These are phyloP conservation scores for Cyanoderma ruficeps DNA, from an alignment of 2,113 vertebrate species.

Conservation along the genomic window DNA sequence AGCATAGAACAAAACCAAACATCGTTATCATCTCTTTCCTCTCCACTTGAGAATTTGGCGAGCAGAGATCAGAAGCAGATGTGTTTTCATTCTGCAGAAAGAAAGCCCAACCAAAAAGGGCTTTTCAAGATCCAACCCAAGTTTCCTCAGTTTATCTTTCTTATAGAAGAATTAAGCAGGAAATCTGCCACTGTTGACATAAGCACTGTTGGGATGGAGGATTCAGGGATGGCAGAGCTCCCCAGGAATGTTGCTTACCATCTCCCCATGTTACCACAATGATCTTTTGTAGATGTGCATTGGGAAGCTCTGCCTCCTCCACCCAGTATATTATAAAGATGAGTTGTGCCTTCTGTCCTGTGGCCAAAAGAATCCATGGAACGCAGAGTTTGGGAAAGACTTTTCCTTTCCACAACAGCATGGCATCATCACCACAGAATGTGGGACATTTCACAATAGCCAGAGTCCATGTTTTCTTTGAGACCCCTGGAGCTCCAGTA, in stretches of 20 bases:
- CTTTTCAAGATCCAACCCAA: background rate
- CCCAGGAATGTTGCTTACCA: background rate
- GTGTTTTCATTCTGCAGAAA: background rate
- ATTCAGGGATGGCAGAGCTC: background rate
- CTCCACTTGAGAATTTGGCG: background rate
- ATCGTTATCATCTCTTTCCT: background rate
- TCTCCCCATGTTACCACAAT: background rate
- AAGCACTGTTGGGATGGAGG: background rate
- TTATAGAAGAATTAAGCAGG: background rate
- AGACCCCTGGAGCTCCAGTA: background rate
- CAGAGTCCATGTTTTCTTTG: background rate
- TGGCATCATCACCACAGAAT: constrained; percentile 2
- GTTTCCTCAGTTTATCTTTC: background rate
- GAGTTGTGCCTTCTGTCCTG: background rate
- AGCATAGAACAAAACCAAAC: background rate
- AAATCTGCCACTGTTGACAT: background rate
- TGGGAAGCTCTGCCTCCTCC: background rate
- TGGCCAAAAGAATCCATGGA: background rate
- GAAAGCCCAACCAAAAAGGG: background rate
- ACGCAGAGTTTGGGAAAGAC: background rate
- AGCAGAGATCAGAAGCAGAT: background rate
- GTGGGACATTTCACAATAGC: background rate
- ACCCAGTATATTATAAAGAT: background rate
- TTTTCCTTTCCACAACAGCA: background rate
- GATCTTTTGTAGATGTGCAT: background rate